Conservation (phyloP, 2,797 vertebrate species). For the Trachurus trachurus region DNA sequence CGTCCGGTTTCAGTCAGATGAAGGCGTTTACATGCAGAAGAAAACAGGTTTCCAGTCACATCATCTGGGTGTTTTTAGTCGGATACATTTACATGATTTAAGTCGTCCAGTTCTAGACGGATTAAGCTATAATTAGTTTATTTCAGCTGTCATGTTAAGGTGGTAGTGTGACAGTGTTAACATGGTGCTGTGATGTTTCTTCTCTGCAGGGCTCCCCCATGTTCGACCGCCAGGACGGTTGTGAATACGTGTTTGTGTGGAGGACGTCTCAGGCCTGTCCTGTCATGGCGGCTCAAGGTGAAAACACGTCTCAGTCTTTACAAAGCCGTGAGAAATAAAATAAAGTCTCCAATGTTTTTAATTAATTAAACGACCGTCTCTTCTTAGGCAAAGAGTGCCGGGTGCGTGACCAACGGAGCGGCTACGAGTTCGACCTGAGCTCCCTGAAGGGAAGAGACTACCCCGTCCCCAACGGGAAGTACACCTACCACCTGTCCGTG, state of each 20-base stretch:
- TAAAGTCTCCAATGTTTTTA: not conserved
- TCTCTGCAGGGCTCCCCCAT: slow-evolving; percentile 89
- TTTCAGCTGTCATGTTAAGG: too few relatives aligned
- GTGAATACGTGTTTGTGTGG: slow-evolving; percentile 96
- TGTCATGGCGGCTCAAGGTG: slow-evolving; percentile 86
- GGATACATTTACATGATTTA: too few relatives aligned
- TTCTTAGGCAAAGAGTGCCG: slow-evolving; percentile 89
- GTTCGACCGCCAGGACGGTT: slow-evolving; percentile 89
- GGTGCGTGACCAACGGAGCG: slow-evolving; percentile 90
- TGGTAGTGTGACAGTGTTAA: not conserved
- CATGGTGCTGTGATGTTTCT: too few relatives aligned
- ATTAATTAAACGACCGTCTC: not conserved
- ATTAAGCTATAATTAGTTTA: too few relatives aligned
- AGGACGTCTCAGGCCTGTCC: slow-evolving; percentile 95
- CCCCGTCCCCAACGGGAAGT: slow-evolving; percentile 79
- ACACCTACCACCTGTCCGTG: slow-evolving; percentile 91
- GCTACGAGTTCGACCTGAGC: slow-evolving; percentile 89
- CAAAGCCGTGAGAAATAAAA: not conserved
- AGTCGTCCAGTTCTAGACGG: too few relatives aligned
- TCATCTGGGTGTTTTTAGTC: too few relatives aligned
- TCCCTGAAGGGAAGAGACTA: slow-evolving; percentile 86
- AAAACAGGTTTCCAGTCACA: too few relatives aligned
- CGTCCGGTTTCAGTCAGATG: too few relatives aligned
- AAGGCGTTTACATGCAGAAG: too few relatives aligned
- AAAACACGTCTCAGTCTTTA: not conserved